Evolutionary conservation across 2,888 invertebrate species (phyloP).

Genomic region (Stenchaetothrips biformis): DNA sequence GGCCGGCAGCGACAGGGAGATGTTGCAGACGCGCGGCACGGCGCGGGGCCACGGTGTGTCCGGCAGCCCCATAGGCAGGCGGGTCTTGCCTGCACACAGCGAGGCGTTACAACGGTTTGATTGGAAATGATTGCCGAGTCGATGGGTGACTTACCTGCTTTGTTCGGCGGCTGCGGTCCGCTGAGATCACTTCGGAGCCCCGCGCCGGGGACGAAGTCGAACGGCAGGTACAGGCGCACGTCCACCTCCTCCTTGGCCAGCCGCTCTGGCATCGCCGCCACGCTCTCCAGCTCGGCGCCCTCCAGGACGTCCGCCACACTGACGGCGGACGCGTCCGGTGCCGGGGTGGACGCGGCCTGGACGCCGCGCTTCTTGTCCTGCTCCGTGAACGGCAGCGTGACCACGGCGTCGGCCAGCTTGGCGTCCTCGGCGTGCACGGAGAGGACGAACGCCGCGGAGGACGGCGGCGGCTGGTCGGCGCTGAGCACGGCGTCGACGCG

Average conservation of each 20-base stretch:
- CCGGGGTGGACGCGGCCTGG: slow-evolving; percentile 36
- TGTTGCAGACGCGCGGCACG: slow-evolving; percentile 58
- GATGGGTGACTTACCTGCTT: slow-evolving; percentile 17
- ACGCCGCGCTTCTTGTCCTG: slow-evolving; percentile 31
- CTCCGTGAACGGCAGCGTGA: slow-evolving; percentile 29
- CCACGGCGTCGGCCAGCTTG: slow-evolving; percentile 31
- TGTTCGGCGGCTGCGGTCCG: slow-evolving; percentile 27
- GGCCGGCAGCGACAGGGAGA: slow-evolving; percentile 69
- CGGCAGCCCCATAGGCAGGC: slow-evolving; percentile 25
- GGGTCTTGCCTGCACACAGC: background rate
- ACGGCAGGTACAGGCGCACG: slow-evolving; percentile 61
- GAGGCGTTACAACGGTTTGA: background rate
- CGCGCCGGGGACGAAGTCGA: slow-evolving; percentile 50
- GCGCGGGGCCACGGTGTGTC: slow-evolving; percentile 28
- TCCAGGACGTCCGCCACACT: background rate
- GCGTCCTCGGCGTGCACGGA: slow-evolving; percentile 32
- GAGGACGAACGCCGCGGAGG: background rate
- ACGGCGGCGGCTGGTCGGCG: background rate
- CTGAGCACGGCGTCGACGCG: slow-evolving; percentile 3
- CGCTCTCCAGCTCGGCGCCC: slow-evolving; percentile 32
- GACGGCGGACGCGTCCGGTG: background rate
- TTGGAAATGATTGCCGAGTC: background rate
- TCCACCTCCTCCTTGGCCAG: slow-evolving; percentile 50
- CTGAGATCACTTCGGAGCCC: slow-evolving; percentile 29
- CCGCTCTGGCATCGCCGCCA: slow-evolving; percentile 51